Conservation (phyloP, 2,888 invertebrate genomes). For the Zhuqinia jingwanae region DNA sequence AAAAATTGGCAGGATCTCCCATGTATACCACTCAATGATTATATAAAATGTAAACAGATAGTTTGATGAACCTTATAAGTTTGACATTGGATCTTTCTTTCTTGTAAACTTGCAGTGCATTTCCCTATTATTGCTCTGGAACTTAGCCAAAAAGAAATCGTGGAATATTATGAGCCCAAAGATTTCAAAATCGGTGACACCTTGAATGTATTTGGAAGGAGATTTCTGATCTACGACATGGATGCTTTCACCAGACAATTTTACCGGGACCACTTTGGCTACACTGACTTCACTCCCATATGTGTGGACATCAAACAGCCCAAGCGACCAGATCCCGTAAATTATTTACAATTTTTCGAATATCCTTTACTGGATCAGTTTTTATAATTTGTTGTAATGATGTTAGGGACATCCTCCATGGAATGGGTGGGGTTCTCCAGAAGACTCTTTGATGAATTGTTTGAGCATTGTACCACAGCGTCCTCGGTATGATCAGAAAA, state of each 20-base stretch:
- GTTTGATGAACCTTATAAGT: too few species aligned
- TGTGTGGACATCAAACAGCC: constrained; percentile 79
- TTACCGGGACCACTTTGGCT: constrained; percentile 84
- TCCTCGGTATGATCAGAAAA: constrained; percentile 88
- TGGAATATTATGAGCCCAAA: constrained; percentile 89
- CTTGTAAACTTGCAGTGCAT: constrained; percentile 81
- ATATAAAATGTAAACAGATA: too few species aligned
- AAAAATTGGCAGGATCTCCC: constrained; percentile 87
- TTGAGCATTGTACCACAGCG: constrained; percentile 87
- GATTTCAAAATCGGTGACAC: constrained; percentile 84
- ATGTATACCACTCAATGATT: constrained; percentile 80
- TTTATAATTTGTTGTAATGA: too few species aligned
- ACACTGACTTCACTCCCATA: constrained; percentile 79
- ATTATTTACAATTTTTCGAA: too few species aligned
- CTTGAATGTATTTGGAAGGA: constrained; percentile 81
- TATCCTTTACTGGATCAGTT: too few species aligned
- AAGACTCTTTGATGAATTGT: constrained; percentile 89
- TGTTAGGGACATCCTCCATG: constrained; percentile 86
- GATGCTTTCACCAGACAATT: constrained; percentile 90
- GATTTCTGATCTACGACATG: constrained; percentile 89
- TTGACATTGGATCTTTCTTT: background rate
- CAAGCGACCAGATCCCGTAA: constrained; percentile 65
- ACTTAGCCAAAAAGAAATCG: constrained; percentile 86
- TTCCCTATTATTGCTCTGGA: constrained; percentile 88
- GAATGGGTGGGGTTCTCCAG: constrained; percentile 87